phyloP scores from a whole-genome alignment of 2,888 invertebrate species.

The Sarcophaga caerulescens region DNA sequence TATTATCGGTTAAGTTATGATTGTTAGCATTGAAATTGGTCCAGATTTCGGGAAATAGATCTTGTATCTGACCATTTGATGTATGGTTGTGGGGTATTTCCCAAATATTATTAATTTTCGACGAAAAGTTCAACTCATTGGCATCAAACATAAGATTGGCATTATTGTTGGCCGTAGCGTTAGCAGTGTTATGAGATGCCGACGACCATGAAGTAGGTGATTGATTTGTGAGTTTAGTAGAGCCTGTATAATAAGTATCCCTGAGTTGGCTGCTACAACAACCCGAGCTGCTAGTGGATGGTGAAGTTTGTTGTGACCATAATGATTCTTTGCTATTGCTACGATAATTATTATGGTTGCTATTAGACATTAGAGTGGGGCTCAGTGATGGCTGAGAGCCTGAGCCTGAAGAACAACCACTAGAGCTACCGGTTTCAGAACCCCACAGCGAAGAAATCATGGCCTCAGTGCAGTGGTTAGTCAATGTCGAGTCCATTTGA shows the following conservation, averaged over 20 bases:
- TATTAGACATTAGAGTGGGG: constrained; percentile 74
- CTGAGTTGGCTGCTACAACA: constrained; percentile 73
- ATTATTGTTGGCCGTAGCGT: constrained; percentile 49
- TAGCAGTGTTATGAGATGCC: constrained; percentile 8
- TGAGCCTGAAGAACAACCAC: constrained; percentile 77
- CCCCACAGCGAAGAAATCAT: constrained; percentile 79
- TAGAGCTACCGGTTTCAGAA: constrained; percentile 73
- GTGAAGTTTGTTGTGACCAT: constrained; percentile 79
- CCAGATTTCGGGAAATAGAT: constrained; percentile 80
- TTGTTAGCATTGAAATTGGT: constrained; percentile 71
- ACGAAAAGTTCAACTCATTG: constrained; percentile 69
- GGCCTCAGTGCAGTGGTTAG: constrained; percentile 55
- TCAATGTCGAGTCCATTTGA: constrained; percentile 54
- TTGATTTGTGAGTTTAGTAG: constrained; percentile 65
- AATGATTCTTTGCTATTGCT: constrained; percentile 80
- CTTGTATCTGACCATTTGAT: constrained; percentile 58
- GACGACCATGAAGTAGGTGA: constrained; percentile 76
- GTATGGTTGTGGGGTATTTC: constrained; percentile 72
- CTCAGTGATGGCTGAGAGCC: constrained; percentile 79
- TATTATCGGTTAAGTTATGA: constrained; percentile 54
- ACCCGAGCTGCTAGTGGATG: constrained; percentile 71
- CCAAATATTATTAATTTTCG: constrained; percentile 79
- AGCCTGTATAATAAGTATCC: constrained; percentile 73
- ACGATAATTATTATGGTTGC: constrained; percentile 72
- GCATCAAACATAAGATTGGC: constrained; percentile 62